Evolutionary conservation across 2,888 invertebrate genomes (phyloP).

Genomic region (Craniophora ligustri): DNA sequence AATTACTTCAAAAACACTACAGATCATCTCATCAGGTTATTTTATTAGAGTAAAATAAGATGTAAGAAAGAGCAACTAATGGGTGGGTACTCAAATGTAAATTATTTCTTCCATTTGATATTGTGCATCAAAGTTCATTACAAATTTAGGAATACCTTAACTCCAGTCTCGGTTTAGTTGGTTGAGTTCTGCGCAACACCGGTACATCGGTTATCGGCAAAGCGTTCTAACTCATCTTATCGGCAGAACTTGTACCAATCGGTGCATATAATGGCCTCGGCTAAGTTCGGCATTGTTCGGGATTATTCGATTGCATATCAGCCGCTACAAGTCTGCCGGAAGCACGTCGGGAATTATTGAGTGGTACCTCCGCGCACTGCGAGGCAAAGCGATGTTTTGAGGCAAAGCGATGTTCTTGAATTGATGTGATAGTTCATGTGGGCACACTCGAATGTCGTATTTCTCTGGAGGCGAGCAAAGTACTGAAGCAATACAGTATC

Average conservation of each 20-base stretch:
- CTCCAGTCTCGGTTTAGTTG: background rate
- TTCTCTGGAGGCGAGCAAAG: background rate
- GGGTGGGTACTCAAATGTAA: too few species aligned
- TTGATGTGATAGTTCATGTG: background rate
- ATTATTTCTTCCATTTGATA: too few species aligned
- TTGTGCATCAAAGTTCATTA: too few species aligned
- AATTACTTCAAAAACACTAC: background rate
- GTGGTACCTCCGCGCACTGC: slow-evolving; percentile 8
- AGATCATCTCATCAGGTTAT: too few species aligned
- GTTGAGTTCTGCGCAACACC: background rate
- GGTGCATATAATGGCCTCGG: slow-evolving; percentile 37
- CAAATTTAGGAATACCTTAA: background rate
- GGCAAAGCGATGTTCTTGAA: slow-evolving; percentile 1
- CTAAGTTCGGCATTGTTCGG: slow-evolving; percentile 37
- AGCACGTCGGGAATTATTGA: slow-evolving; percentile 28
- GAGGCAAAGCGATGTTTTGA: too few species aligned
- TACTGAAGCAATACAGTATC: background rate
- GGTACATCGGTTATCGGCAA: slow-evolving; percentile 39
- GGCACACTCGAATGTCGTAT: background rate
- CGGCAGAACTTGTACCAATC: slow-evolving; percentile 29
- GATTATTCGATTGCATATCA: slow-evolving; percentile 45
- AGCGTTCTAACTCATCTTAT: slow-evolving; percentile 40
- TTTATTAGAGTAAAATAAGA: too few species aligned
- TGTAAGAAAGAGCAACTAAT: too few species aligned
- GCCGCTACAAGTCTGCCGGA: slow-evolving; percentile 17